These are phyloP conservation scores for Drosophila merina DNA, from an alignment of 2,888 invertebrate genomes.

Conservation along the genomic window DNA sequence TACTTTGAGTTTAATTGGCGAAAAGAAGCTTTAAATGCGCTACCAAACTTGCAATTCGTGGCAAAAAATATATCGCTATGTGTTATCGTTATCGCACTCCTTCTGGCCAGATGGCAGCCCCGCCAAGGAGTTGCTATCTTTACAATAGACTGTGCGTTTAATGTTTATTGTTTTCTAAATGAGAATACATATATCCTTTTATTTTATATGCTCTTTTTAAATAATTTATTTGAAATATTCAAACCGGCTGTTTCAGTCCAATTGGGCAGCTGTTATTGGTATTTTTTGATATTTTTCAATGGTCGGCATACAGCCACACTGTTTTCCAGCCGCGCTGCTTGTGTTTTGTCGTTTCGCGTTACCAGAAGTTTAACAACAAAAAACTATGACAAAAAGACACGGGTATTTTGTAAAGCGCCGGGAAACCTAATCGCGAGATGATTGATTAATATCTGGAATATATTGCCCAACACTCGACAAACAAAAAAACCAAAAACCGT, in stretches of 20 bases:
- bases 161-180: no score
- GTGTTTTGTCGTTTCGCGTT: conserved; percentile 10
- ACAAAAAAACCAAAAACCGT: conserved; percentile 16
- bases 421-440: conserved; percentile 13
- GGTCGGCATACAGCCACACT: background rate
- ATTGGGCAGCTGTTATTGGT: conserved; percentile 1
- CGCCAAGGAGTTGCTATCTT: background rate
- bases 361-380: conserved; percentile 6
- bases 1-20: background rate
- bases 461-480: background rate
- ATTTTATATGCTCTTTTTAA: background rate
- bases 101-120: background rate
- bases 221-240: background rate
- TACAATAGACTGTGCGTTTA: background rate
- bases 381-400: conserved; percentile 23
- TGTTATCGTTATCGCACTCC: conserved; percentile 10
- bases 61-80: conserved; percentile 7
- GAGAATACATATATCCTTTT: no score
- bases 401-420: conserved; percentile 18
- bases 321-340: conserved; percentile 5
- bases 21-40: background rate
- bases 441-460: conserved; percentile 3
- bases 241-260: background rate
- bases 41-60: conserved; percentile 19
- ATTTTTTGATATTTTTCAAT: background rate